phyloP scores from a whole-genome alignment of 2,113 vertebrate genomes.

The Ondatra zibethicus region DNA sequence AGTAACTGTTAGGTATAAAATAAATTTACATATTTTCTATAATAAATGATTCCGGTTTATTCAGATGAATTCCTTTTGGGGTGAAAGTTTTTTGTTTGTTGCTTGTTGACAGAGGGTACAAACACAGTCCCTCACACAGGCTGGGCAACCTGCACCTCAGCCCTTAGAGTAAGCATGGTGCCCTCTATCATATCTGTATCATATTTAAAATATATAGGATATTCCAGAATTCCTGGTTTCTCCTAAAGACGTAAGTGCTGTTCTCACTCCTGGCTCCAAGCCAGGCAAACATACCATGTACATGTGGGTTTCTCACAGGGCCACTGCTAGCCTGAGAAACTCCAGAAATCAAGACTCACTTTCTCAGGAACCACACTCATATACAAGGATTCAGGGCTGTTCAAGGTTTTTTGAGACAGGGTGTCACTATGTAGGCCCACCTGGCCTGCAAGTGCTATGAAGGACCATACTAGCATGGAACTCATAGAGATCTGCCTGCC shows the following conservation, averaged over 20 bases:
- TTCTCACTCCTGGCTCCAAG: neutral
- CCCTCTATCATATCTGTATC: neutral
- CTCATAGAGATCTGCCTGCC: neutral
- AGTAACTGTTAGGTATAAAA: slow-evolving; percentile 16
- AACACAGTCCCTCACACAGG: neutral
- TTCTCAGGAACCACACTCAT: neutral
- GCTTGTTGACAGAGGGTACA: neutral
- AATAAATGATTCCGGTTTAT: slow-evolving; percentile 13
- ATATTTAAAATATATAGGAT: neutral
- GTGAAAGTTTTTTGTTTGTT: neutral
- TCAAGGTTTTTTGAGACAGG: neutral
- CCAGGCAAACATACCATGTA: neutral
- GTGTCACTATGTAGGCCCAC: neutral
- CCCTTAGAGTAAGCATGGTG: neutral
- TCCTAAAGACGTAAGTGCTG: neutral
- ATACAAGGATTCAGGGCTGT: neutral
- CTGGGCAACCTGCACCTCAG: neutral
- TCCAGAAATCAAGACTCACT: neutral
- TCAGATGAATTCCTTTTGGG: neutral
- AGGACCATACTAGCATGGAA: neutral
- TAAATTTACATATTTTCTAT: neutral
- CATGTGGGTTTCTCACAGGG: neutral
- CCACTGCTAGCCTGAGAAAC: neutral
- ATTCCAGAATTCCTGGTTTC: neutral
- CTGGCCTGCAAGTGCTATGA: neutral